Evolutionary conservation across 2,797 vertebrate genomes (phyloP).

Genomic region (Sparidentex hasta): DNA sequence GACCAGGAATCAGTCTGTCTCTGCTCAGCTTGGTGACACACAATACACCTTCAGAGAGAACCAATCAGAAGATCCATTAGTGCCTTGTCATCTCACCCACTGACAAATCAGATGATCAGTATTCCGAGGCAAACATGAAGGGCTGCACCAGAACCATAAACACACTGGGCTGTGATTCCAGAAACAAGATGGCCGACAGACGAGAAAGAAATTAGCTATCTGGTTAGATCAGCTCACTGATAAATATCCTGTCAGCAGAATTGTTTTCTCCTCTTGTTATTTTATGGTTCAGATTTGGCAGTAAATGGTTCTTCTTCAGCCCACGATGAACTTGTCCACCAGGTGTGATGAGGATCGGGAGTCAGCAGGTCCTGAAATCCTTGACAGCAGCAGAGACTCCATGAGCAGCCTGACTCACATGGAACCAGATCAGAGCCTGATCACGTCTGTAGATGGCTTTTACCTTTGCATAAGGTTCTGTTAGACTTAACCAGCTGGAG

Average conservation of each 20-base stretch:
- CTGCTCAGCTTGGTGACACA: neutral
- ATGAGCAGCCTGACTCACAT: neutral
- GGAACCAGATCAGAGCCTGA: too few species aligned
- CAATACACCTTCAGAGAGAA: neutral
- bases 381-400: too few species aligned
- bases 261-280: neutral
- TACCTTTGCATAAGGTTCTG: neutral
- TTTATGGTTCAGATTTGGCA: too few species aligned
- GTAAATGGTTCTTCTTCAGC: too few species aligned
- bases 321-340: too few species aligned
- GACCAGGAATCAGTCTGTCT: neutral
- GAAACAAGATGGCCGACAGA: neutral
- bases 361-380: too few species aligned
- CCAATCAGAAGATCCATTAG: slow-evolving; percentile 42
- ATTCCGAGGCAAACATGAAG: slow-evolving; percentile 7
- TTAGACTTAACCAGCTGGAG: neutral
- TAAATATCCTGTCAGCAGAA: neutral
- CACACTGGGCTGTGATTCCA: neutral
- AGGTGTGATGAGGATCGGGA: neutral
- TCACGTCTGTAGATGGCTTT: too few species aligned
- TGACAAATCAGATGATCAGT: slow-evolving; percentile 19
- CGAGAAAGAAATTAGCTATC: neutral
- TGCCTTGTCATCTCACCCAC: slow-evolving; percentile 64
- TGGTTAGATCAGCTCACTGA: neutral
- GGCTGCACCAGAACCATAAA: neutral